Conservation (phyloP, 2,797 vertebrate species). For the Cetoscarus ocellatus region DNA sequence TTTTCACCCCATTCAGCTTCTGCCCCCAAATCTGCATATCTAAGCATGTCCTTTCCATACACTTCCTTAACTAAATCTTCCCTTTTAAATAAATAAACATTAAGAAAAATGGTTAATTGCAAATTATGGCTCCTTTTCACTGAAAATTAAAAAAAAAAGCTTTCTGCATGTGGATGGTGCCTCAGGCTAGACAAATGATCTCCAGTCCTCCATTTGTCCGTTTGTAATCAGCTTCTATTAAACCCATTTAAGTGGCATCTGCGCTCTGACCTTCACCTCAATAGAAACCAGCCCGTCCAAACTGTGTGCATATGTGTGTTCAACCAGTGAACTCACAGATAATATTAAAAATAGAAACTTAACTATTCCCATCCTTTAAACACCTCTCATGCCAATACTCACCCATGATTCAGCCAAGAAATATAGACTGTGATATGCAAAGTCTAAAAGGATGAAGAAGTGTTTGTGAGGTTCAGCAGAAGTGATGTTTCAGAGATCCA, state of each 20-base stretch:
- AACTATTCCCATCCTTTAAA: conserved; percentile 51
- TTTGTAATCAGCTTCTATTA: conserved; percentile 58
- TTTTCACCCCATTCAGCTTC: too few relatives aligned
- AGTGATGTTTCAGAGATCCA: conserved; percentile 52
- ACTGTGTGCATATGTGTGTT: conserved; percentile 23
- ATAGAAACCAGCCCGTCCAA: conserved; percentile 49
- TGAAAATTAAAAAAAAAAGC: too few relatives aligned
- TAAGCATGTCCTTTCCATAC: too few relatives aligned
- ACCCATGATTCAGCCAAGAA: conserved; percentile 22
- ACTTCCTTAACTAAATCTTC: too few relatives aligned
- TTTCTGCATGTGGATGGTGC: too few relatives aligned
- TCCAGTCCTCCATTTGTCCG: conserved; percentile 46
- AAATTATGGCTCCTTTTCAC: too few relatives aligned
- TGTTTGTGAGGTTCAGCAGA: conserved; percentile 51
- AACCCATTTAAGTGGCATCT: conserved; percentile 52
- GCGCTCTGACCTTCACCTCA: conserved; percentile 60
- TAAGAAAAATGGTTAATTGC: too few relatives aligned
- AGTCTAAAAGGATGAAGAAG: conserved; percentile 52
- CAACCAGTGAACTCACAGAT: not conserved
- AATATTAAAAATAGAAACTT: conserved; percentile 26
- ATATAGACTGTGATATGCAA: not conserved
- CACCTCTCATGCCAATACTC: conserved; percentile 29
- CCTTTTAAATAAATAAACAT: too few relatives aligned
- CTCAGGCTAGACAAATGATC: conserved; percentile 37
- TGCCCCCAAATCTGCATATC: too few relatives aligned